Evolutionary conservation across 2,113 vertebrate species (phyloP), one percentile per base, ranked within the genome.

Genomic region (Oriolus oriolus): DNA sequence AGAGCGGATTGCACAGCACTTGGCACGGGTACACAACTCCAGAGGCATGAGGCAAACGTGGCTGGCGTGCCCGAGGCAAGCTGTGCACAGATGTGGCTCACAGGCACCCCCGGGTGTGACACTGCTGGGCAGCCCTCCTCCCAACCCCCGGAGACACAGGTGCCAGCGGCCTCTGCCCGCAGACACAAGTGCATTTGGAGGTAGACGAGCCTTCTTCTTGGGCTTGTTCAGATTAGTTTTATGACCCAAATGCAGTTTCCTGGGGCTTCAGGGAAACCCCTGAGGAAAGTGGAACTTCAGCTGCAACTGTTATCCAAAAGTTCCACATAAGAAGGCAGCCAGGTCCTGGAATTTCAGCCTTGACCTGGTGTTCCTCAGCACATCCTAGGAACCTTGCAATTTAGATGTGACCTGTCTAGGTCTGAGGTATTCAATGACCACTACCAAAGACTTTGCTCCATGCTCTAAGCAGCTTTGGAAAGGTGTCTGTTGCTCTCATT

Each of bases 41-140:
- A 52, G 57, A 90, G 39, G 44, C 56, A 50, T 4, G 41, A 90
- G 54, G 37, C 52, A 92, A 83, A 52, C 37, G 22, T 63, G 52
- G 61, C 71, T 1, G 3, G 23, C 1, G 8, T 54, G 68, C 80
- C 74, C 0, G 0, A 76, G 61, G 75, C 64, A 49, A 89, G 50
- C 23, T 86, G 79, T n/a, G 10, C 2, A 6, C 69, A 68, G 42
- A 45, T 31, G 20, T 54, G 73, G 16, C 54, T 70, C 59, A 54
- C 28, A 54, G 16, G 33, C 79, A 45, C 45, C 42, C 59, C 24
- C 0, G 1, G 23, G n/a, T 76, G 66, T 74, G 65, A 75, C 35
- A 18, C 13, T 3, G 11, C 23, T 41, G 59, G 47, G 44, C 39
- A 59, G 42, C 52, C 30, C 54, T 80, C 50, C 54, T 41, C 54